Conservation (phyloP, 2,113 vertebrate species). For the Nycticryphes semicollaris region DNA sequence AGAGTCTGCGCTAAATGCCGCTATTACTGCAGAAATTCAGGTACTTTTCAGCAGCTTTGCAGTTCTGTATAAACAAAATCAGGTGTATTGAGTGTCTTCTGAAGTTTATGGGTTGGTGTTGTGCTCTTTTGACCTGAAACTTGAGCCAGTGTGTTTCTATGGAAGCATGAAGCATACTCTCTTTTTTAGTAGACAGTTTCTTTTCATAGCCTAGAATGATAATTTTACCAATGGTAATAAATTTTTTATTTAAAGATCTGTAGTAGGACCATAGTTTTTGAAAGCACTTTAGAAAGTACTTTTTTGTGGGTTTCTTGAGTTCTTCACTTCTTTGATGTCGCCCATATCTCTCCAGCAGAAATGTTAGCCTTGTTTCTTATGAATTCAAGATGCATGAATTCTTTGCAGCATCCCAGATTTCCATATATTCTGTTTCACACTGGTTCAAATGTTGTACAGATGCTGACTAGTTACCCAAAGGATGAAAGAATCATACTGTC, state of each 20-base stretch:
- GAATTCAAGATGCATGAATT: background rate
- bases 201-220: background rate
- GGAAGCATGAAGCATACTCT: background rate
- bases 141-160: background rate
- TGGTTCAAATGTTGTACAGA: background rate
- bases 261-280: background rate
- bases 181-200: background rate
- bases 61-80: background rate
- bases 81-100: background rate
- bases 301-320: background rate
- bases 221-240: background rate
- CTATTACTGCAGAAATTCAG: conserved; percentile 97
- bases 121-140: background rate
- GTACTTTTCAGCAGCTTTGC: conserved; percentile 63
- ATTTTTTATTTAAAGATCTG: background rate
- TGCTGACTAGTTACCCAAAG: background rate
- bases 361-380: background rate
- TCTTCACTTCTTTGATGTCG: background rate
- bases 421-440: background rate
- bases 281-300: background rate
- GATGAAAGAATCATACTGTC: background rate
- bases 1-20: conserved; percentile 93
- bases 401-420: background rate
- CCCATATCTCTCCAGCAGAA: background rate
- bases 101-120: background rate